Percentiles rank a stretch among this genome's conserved stretches.
Evolutionary conservation across 2,888 invertebrate species (phyloP).

Genomic region (Didymodactylos carnosus): DNA sequence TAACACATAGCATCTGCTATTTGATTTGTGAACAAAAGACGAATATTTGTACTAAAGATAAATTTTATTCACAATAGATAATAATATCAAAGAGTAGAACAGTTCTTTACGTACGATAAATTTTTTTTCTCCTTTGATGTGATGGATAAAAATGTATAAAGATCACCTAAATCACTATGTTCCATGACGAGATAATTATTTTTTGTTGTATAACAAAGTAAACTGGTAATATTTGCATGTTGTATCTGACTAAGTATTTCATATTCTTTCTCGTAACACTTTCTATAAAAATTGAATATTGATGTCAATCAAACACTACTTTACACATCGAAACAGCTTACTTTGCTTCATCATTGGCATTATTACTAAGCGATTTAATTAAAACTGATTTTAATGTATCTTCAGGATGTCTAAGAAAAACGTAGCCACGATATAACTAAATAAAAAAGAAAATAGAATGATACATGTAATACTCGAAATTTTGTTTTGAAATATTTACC

Average conservation of each 20-base stretch:
- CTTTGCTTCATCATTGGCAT: neutral
- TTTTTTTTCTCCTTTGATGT: no score
- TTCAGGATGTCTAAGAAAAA: neutral
- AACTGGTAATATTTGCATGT: slow-evolving; percentile 74
- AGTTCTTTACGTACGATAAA: no score
- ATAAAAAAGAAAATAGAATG: no score
- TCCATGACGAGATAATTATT: slow-evolving; percentile 83
- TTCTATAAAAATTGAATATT: neutral
- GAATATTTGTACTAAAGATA: neutral
- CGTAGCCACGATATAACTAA: neutral
- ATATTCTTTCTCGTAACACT: slow-evolving; percentile 57
- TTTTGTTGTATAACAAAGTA: slow-evolving; percentile 49
- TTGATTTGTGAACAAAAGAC: slow-evolving; percentile 42
- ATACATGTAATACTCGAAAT: no score
- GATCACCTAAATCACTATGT: slow-evolving; percentile 87
- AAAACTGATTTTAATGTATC: neutral
- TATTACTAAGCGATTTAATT: neutral
- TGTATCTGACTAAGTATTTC: slow-evolving; percentile 85
- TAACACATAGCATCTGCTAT: slow-evolving; percentile 84
- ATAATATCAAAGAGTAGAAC: no score
- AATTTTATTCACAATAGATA: no score
- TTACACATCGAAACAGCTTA: neutral
- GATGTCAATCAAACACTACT: neutral
- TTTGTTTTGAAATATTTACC: no score
- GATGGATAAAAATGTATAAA: slow-evolving; percentile 65